Evolutionary conservation across 1,140 invertebrate species (phyloP).

Genomic region (Euura saliciscinereae): DNA sequence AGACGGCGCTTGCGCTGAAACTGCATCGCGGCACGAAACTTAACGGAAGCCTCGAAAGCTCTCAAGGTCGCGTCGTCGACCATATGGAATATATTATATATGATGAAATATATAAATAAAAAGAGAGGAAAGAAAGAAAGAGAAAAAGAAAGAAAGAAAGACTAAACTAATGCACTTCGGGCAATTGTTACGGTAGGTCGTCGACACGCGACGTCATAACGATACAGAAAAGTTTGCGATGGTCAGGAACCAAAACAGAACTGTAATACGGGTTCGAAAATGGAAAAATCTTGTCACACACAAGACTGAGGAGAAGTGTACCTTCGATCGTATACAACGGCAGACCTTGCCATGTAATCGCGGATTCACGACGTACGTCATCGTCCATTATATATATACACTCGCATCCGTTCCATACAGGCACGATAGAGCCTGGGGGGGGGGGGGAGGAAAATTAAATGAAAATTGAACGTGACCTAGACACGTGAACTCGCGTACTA

Average conservation of each 20-base stretch:
- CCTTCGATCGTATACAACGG: no score
- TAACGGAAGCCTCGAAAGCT: not conserved
- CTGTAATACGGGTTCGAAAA: no score
- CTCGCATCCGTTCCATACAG: no score
- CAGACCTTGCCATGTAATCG: no score
- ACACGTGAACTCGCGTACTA: constrained; percentile 21
- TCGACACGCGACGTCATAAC: not conserved
- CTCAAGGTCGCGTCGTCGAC: not conserved
- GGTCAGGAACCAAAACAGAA: constrained; percentile 3
- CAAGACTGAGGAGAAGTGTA: no score
- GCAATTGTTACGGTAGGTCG: constrained; percentile 28
- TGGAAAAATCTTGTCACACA: no score
- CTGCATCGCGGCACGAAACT: no score
- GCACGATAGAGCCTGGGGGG: constrained; percentile 12
- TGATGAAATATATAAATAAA: not conserved
- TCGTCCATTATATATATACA: no score
- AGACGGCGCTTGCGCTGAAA: no score
- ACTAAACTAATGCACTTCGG: not conserved
- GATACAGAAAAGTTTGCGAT: not conserved
- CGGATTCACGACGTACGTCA: no score
- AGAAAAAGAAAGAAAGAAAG: not conserved
- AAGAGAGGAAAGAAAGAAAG: constrained; percentile 2
- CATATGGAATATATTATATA: no score
- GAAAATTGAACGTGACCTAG: constrained; percentile 37
- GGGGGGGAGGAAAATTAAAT: not conserved